Conservation (phyloP, 2,888 invertebrate genomes). For the Agapetus fuscipes region DNA sequence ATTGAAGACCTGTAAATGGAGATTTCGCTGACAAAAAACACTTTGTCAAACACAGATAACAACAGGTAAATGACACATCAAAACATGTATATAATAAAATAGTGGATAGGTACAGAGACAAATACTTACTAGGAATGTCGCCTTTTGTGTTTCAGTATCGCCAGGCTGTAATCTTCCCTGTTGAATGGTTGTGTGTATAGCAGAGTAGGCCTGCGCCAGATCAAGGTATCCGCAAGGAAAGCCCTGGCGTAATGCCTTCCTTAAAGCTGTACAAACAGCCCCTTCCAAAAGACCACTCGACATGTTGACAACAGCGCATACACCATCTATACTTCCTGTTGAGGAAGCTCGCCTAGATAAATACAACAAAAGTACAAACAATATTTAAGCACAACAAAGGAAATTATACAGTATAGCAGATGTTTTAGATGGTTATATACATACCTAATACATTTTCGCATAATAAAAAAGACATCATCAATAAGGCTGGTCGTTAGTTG, state of each 20-base stretch:
- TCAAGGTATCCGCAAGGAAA: conserved; percentile 72
- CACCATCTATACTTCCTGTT: conserved; percentile 87
- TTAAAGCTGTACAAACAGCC: conserved; percentile 65
- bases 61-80: no score
- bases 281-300: conserved; percentile 81
- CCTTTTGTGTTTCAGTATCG: conserved; percentile 67
- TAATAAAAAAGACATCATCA: conserved; percentile 95
- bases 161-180: conserved; percentile 70
- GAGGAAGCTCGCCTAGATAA: conserved; percentile 70
- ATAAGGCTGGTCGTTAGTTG: conserved; percentile 83
- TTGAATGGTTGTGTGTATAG: conserved; percentile 68
- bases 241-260: conserved; percentile 63
- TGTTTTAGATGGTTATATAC: no score
- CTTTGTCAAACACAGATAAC: no score
- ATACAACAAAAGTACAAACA: not conserved
- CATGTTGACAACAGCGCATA: conserved; percentile 94
- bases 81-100: no score
- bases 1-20: no score
- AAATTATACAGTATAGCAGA: not conserved
- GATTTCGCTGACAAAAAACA: no score
- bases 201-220: conserved; percentile 73
- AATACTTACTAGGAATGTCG: conserved; percentile 65
- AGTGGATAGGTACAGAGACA: no score
- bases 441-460: conserved; percentile 86
- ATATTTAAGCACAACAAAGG: not conserved